A percentile compares a stretch with the other conserved stretches of the same genome.
Conservation (phyloP, 2,888 invertebrate genomes). For the Linyphia triangularis region DNA sequence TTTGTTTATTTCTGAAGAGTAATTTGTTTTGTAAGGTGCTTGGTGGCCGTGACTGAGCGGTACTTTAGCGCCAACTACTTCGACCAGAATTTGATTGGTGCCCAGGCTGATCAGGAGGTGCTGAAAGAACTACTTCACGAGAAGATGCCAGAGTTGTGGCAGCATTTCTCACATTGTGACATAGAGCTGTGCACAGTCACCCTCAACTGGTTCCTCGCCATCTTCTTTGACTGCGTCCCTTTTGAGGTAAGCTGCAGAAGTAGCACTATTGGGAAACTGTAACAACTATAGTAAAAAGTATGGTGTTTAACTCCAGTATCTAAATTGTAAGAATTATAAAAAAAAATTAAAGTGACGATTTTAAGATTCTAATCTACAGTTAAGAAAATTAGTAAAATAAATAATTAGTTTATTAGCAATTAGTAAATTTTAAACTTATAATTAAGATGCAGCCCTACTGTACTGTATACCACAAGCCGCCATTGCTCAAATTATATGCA, state of each 20-base stretch:
- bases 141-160: constrained; percentile 81
- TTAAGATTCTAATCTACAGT: too few relatives aligned
- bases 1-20: too few relatives aligned
- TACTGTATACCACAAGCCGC: too few relatives aligned
- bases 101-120: constrained; percentile 79
- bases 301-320: too few relatives aligned
- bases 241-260: constrained; percentile 80
- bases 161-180: constrained; percentile 80
- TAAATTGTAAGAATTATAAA: neutral
- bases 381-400: too few relatives aligned
- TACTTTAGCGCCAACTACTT: constrained; percentile 82
- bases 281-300: too few relatives aligned
- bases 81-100: constrained; percentile 80
- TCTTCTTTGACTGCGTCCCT: constrained; percentile 82
- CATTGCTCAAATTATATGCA: too few relatives aligned
- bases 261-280: too few relatives aligned
- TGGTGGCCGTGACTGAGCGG: constrained; percentile 82
- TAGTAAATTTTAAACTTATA: too few relatives aligned
- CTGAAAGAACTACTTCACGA: constrained; percentile 82
- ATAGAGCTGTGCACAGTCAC: constrained; percentile 82
- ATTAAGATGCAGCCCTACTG: too few relatives aligned
- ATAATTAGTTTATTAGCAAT: too few relatives aligned
- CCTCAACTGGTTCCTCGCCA: constrained; percentile 83
- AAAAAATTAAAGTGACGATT: neutral
- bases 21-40: too few relatives aligned